Evolutionary conservation across 2,113 vertebrate species (phyloP).

Genomic region (Sula dactylatra): DNA sequence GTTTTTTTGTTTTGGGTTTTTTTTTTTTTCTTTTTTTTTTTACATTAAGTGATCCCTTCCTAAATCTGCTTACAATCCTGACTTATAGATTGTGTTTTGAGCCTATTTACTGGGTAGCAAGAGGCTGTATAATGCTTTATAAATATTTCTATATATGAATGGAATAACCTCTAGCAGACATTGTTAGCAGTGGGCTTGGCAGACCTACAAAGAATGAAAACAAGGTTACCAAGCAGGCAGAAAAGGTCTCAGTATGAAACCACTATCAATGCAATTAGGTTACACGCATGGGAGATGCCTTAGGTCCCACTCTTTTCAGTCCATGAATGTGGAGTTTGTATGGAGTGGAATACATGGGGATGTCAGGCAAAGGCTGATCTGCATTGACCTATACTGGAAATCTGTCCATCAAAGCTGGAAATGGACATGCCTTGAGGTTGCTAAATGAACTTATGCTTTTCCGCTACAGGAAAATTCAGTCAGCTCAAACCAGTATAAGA

Average conservation of each 20-base stretch:
- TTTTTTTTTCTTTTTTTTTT: accelerated
- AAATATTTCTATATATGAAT: not conserved
- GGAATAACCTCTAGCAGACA: not conserved
- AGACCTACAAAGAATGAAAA: not conserved
- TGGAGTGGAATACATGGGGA: not conserved
- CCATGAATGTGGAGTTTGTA: not conserved
- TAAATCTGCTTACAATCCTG: not conserved
- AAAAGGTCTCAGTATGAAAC: not conserved
- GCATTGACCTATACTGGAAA: not conserved
- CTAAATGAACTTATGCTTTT: not conserved
- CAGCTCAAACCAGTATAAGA: not conserved
- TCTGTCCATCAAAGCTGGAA: not conserved
- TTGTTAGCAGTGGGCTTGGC: not conserved
- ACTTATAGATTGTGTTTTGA: not conserved
- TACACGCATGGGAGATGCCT: not conserved
- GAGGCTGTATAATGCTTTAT: not conserved
- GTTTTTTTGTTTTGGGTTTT: too few relatives aligned
- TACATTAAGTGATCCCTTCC: not conserved
- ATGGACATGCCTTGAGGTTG: not conserved
- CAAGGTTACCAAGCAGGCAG: not conserved
- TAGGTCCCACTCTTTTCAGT: not conserved
- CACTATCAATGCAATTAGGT: not conserved
- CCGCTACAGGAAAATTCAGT: not conserved
- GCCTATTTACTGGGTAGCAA: not conserved
- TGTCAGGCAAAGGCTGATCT: not conserved